These are phyloP conservation scores for Drosophila tropicalis DNA, from an alignment of 1,140 invertebrate genomes.

Conservation along the genomic window DNA sequence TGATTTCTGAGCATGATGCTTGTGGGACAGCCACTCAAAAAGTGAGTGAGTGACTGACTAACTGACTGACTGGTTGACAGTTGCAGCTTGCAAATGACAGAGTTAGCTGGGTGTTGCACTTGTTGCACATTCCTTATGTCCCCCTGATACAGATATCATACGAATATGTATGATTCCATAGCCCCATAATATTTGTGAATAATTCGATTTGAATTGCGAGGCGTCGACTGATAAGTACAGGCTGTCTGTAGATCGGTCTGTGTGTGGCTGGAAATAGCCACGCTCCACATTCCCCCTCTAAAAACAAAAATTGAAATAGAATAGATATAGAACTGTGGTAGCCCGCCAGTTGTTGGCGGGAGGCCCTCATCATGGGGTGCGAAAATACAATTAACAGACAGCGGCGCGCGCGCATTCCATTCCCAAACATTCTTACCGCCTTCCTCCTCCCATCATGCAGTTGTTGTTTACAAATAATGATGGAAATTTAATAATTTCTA, in stretches of 20 bases:
- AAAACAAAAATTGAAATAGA: conserved; percentile 53
- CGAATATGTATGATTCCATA: no score
- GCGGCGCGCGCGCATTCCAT: conserved; percentile 67
- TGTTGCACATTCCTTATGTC: conserved; percentile 45
- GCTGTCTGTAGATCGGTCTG: conserved; percentile 36
- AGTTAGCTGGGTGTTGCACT: conserved; percentile 38
- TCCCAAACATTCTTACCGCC: conserved; percentile 16
- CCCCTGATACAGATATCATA: conserved; percentile 1
- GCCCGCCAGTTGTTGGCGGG: conserved; percentile 31
- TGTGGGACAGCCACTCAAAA: conserved; percentile 4
- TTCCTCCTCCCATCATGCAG: neutral
- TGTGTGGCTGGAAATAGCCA: conserved; percentile 62
- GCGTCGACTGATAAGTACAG: conserved; percentile 68
- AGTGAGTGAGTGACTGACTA: conserved; percentile 34
- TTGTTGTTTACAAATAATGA: conserved; percentile 48
- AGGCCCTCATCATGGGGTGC: conserved; percentile 57
- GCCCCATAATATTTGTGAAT: conserved; percentile 40
- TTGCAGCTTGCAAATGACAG: conserved; percentile 37
- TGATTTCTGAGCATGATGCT: conserved; percentile 26
- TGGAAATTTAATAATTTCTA: conserved; percentile 56
- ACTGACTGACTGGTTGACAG: conserved; percentile 43
- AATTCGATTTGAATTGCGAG: conserved; percentile 61
- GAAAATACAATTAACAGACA: conserved; percentile 70
- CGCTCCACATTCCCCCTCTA: conserved; percentile 49
- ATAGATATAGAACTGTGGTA: neutral